Evolutionary conservation across 2,888 invertebrate genomes (phyloP).

Genomic region (Chrysina gloriosa): DNA sequence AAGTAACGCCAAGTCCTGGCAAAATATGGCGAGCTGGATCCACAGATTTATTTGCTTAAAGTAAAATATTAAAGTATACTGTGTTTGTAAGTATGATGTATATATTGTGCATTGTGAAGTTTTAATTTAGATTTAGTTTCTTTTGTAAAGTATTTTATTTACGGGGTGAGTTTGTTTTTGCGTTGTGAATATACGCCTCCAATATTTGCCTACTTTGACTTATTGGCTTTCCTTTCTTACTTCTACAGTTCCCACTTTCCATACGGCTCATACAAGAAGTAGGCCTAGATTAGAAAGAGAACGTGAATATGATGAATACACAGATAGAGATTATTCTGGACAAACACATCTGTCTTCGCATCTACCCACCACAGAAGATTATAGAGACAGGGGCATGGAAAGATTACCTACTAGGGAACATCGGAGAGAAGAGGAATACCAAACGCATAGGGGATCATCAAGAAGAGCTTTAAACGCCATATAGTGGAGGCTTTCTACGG

Average conservation of each 20-base stretch:
- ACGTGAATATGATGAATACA: slow-evolving; percentile 69
- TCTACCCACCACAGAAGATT: slow-evolving; percentile 62
- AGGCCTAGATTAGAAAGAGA: slow-evolving; percentile 68
- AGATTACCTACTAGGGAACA: slow-evolving; percentile 58
- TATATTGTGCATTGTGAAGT: slow-evolving; percentile 39
- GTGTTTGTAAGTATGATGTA: slow-evolving; percentile 39
- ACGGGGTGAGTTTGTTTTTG: slow-evolving; percentile 40
- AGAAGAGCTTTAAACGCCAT: slow-evolving; percentile 80
- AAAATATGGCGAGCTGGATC: slow-evolving; percentile 64
- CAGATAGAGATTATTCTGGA: slow-evolving; percentile 58
- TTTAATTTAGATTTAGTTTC: slow-evolving; percentile 33
- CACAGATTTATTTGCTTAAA: slow-evolving; percentile 64
- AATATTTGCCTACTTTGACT: not conserved
- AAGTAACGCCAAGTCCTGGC: slow-evolving; percentile 61
- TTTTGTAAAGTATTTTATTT: slow-evolving; percentile 36
- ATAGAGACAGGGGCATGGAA: slow-evolving; percentile 56
- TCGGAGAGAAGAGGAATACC: slow-evolving; percentile 63
- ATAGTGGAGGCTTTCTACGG: slow-evolving; percentile 71
- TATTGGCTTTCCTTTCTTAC: not conserved
- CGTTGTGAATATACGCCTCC: slow-evolving; percentile 21
- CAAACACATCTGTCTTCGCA: slow-evolving; percentile 56
- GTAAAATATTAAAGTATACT: slow-evolving; percentile 30
- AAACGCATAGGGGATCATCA: slow-evolving; percentile 71
- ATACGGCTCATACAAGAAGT: slow-evolving; percentile 63
- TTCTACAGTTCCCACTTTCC: slow-evolving; percentile 63